These are phyloP conservation scores for Cryptus viduatorius DNA, from an alignment of 2,888 invertebrate genomes.

Conservation along the genomic window DNA sequence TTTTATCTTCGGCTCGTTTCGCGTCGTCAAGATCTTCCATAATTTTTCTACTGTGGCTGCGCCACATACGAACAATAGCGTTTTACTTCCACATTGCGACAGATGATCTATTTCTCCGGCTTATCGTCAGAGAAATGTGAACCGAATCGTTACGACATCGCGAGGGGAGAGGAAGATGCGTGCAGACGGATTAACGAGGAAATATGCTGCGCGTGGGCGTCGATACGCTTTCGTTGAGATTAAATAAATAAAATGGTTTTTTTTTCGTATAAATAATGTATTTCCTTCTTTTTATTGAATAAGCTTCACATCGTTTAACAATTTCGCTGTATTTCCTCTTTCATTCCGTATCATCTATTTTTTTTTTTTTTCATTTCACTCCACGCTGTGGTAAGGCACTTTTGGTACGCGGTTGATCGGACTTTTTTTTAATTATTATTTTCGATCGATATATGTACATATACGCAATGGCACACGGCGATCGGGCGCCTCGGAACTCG, in stretches of 20 bases:
- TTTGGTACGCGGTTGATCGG: slow-evolving; percentile 67
- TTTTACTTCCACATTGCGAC: neutral
- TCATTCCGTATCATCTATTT: neutral
- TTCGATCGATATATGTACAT: slow-evolving; percentile 73
- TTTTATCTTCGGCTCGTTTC: slow-evolving; percentile 1
- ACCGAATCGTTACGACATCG: slow-evolving; percentile 2
- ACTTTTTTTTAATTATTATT: slow-evolving; percentile 65
- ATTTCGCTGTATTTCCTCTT: slow-evolving; percentile 61
- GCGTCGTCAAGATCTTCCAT: slow-evolving; percentile 38
- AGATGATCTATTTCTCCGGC: neutral
- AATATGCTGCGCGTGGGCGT: neutral
- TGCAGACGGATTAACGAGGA: neutral
- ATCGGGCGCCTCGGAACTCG: slow-evolving; percentile 44
- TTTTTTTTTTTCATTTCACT: slow-evolving; percentile 14
- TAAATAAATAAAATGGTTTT: slow-evolving; percentile 57
- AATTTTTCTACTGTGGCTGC: slow-evolving; percentile 25
- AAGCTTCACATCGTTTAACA: slow-evolving; percentile 78
- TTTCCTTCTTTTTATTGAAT: slow-evolving; percentile 47
- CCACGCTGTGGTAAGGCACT: slow-evolving; percentile 77
- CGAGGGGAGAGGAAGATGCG: neutral
- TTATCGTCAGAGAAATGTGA: slow-evolving; percentile 7
- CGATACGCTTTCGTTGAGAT: neutral
- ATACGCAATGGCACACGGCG: slow-evolving; percentile 76
- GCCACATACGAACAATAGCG: neutral
- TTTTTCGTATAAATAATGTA: slow-evolving; percentile 81